These are phyloP conservation scores for Callaeas wilsoni DNA, from an alignment of 2,113 vertebrate genomes.

Conservation along the genomic window DNA sequence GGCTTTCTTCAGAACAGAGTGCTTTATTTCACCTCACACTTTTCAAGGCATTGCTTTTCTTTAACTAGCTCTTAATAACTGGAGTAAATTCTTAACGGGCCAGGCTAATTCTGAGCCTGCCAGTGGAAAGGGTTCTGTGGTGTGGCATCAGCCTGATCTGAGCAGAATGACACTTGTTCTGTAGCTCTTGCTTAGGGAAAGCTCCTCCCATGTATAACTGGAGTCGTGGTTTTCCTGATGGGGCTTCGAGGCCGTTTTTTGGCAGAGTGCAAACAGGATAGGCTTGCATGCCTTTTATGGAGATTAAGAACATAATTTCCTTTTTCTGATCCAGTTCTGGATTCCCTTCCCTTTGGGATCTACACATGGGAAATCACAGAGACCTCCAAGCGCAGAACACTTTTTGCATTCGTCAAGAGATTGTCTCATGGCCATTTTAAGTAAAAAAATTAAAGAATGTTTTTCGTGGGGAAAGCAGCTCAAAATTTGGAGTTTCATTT, in stretches of 20 bases:
- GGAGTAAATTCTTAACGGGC: not conserved
- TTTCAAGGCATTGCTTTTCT: not conserved
- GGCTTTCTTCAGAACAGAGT: not conserved
- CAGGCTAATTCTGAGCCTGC: not conserved
- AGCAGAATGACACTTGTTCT: not conserved
- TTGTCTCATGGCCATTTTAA: not conserved
- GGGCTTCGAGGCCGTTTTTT: not conserved
- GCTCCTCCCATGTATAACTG: not conserved
- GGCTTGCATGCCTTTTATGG: not conserved
- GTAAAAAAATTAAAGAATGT: not conserved
- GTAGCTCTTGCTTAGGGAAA: not conserved
- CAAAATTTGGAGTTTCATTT: not conserved
- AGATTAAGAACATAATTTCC: not conserved
- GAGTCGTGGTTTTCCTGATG: not conserved
- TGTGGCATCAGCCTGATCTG: not conserved
- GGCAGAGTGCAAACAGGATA: not conserved
- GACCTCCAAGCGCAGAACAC: not conserved
- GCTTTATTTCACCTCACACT: not conserved
- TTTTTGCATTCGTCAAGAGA: not conserved
- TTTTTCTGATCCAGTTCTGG: not conserved
- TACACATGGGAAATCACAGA: not conserved
- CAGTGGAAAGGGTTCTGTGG: not conserved
- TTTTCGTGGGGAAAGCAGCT: accelerated
- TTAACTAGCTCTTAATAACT: not conserved
- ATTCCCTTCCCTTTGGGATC: not conserved